Percentiles rank a stretch among this genome's conserved stretches.
Evolutionary conservation across 92 coral and sea anemone species (phyloP).

Genomic region (Pocillopora meandrina): DNA sequence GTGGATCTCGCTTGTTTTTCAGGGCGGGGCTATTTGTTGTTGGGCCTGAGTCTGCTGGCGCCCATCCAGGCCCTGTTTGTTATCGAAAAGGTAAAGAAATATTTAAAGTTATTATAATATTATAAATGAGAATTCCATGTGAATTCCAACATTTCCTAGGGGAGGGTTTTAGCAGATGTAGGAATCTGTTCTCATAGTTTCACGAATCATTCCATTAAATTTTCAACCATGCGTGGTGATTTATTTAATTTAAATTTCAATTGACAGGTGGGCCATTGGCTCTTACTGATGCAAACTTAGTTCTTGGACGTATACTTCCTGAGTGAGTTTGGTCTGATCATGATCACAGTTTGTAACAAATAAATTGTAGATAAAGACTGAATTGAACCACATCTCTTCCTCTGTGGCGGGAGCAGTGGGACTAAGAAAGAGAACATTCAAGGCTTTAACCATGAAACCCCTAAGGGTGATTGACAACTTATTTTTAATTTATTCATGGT

Average conservation of each 20-base stretch:
- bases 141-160: too few relatives aligned
- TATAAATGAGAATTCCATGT: too few relatives aligned
- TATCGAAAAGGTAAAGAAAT: conserved; percentile 82
- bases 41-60: conserved; percentile 98
- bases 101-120: too few relatives aligned
- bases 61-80: conserved; percentile 99
- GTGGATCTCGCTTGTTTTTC: conserved; percentile 94
- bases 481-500: too few relatives aligned
- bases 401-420: too few relatives aligned
- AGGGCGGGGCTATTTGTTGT: conserved; percentile 94
- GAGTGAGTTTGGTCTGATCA: conserved; percentile 63
- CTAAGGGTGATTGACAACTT: too few relatives aligned
- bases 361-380: too few relatives aligned
- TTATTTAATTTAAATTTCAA: background rate
- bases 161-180: too few relatives aligned
- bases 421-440: too few relatives aligned
- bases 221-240: background rate
- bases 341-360: too few relatives aligned
- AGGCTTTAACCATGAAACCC: background rate
- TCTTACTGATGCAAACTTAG: conserved; percentile 94
- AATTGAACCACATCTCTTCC: too few relatives aligned
- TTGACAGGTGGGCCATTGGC: conserved; percentile 82
- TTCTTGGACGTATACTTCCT: conserved; percentile 86
- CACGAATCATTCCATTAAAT: background rate
- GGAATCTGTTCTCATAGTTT: background rate